These are phyloP conservation scores for Holocentrus rufus DNA, from an alignment of 2,797 vertebrate genomes.

Conservation along the genomic window DNA sequence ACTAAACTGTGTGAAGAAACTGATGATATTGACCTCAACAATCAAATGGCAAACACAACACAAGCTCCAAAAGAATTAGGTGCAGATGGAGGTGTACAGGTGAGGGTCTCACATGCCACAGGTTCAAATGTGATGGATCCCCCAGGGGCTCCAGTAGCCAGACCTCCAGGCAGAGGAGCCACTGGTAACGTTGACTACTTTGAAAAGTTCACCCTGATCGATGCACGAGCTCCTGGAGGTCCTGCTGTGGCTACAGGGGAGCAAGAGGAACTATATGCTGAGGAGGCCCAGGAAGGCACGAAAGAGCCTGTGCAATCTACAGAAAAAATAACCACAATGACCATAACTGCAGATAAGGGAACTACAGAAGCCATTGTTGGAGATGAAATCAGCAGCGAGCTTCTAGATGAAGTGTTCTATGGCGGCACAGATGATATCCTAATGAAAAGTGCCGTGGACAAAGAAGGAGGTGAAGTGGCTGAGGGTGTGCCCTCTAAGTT, in stretches of 20 bases:
- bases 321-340: not conserved
- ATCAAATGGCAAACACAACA: conserved; percentile 22
- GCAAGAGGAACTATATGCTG: conserved; percentile 45
- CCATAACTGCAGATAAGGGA: conserved; percentile 51
- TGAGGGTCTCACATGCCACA: not conserved
- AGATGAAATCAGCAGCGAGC: conserved; percentile 78
- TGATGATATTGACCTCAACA: conserved; percentile 36
- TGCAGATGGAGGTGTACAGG: not conserved
- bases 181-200: conserved; percentile 87
- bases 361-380: conserved; percentile 67
- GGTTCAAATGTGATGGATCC: conserved; percentile 60
- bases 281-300: not conserved
- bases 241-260: conserved; percentile 68
- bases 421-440: conserved; percentile 65
- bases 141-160: conserved; percentile 70
- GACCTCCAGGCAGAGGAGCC: conserved; percentile 52
- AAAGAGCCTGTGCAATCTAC: not conserved
- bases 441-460: conserved; percentile 47
- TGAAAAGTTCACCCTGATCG: conserved; percentile 89
- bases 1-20: conserved; percentile 71
- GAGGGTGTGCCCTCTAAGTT: conserved; percentile 53
- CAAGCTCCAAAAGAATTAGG: not conserved
- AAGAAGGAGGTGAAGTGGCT: conserved; percentile 24
- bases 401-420: conserved; percentile 90
- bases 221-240: conserved; percentile 80